Evolutionary conservation across 2,797 vertebrate genomes (phyloP).

Genomic region (Cyclopterus lumpus): DNA sequence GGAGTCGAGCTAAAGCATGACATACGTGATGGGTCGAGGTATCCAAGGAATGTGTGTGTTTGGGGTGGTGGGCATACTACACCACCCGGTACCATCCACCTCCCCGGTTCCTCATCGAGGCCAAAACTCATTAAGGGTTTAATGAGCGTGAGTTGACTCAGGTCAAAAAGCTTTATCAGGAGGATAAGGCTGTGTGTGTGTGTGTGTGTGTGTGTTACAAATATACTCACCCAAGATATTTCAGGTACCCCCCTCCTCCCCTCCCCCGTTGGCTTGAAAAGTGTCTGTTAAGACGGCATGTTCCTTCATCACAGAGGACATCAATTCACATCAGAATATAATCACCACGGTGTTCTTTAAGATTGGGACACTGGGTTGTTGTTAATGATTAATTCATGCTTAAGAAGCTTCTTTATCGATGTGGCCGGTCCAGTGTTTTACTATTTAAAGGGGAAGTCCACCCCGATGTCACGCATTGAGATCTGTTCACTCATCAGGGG

Average conservation of each 20-base stretch:
- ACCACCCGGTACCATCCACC: slow-evolving; percentile 46
- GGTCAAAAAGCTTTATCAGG: slow-evolving; percentile 52
- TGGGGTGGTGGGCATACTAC: not conserved
- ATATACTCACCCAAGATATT: slow-evolving; percentile 5
- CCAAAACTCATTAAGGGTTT: slow-evolving; percentile 51
- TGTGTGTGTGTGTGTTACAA: slow-evolving; percentile 3
- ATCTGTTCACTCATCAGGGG: not conserved
- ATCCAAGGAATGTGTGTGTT: not conserved
- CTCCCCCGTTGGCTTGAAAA: not conserved
- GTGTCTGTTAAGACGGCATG: not conserved
- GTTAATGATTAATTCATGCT: not conserved
- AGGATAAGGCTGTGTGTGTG: slow-evolving; percentile 26
- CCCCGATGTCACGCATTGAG: not conserved
- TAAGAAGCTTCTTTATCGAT: too few relatives aligned
- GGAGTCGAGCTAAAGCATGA: not conserved
- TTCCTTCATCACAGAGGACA: not conserved
- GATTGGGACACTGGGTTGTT: not conserved
- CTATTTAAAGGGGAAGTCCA: not conserved
- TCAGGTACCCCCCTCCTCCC: not conserved
- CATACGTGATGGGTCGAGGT: not conserved
- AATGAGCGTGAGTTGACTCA: slow-evolving; percentile 61
- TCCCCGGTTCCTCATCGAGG: slow-evolving; percentile 27
- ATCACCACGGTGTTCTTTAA: not conserved
- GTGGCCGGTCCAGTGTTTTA: too few relatives aligned
- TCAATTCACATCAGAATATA: too few relatives aligned